These are phyloP conservation scores for Lypha dubia DNA, from an alignment of 2,888 invertebrate genomes.

Conservation along the genomic window DNA sequence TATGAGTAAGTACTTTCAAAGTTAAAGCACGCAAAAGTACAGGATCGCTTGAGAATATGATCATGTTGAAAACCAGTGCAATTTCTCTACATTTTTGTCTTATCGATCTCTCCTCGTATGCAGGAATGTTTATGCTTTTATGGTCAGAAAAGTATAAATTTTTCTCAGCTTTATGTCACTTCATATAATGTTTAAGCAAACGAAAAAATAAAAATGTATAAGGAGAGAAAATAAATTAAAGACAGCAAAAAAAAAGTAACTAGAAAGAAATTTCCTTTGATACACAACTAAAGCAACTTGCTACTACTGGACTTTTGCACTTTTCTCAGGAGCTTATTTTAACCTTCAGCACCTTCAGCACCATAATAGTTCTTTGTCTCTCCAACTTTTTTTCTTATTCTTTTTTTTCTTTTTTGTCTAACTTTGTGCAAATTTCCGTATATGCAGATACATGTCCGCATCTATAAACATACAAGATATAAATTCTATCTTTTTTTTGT, in stretches of 20 bases:
- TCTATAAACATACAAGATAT: slow-evolving; percentile 10
- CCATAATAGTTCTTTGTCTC: slow-evolving; percentile 35
- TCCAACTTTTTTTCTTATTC: slow-evolving; percentile 5
- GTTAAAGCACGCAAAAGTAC: no score
- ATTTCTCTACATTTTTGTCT: not conserved
- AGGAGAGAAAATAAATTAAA: not conserved
- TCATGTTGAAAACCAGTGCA: no score
- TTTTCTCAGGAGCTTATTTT: slow-evolving; percentile 59
- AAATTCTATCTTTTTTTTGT: slow-evolving; percentile 12
- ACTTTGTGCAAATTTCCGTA: slow-evolving; percentile 58
- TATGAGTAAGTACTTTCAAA: no score
- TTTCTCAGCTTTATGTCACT: slow-evolving; percentile 52
- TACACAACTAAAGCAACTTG: slow-evolving; percentile 22
- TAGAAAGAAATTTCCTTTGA: slow-evolving; percentile 60
- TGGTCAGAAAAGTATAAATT: slow-evolving; percentile 43
- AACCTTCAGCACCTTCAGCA: slow-evolving; percentile 45
- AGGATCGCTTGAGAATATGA: no score
- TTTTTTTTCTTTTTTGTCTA: slow-evolving; percentile 5
- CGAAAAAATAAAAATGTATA: not conserved
- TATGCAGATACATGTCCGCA: not conserved
- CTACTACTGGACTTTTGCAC: slow-evolving; percentile 36
- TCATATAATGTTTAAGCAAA: slow-evolving; percentile 40
- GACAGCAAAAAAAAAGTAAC: slow-evolving; percentile 9
- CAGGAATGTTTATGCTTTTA: not conserved
- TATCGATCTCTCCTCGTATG: slow-evolving; percentile 2